Conservation (phyloP, 2,797 vertebrate species). For the Peromyscus aztecus region DNA sequence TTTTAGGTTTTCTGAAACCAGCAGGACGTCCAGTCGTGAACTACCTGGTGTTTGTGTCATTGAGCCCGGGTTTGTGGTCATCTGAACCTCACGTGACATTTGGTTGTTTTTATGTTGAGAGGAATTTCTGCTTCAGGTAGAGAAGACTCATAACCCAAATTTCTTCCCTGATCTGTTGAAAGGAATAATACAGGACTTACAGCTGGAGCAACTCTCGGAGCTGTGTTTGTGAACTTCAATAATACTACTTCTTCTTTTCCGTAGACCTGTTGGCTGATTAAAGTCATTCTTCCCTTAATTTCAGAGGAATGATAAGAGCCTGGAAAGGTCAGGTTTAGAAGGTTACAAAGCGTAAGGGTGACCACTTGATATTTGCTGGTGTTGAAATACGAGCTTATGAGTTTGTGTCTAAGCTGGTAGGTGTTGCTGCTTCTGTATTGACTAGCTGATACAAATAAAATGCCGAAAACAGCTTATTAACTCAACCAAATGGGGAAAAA, state of each 20-base stretch:
- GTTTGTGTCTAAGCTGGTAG: constrained; percentile 84
- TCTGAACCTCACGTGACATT: constrained; percentile 71
- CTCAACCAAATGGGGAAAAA: constrained; percentile 42
- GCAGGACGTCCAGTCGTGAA: constrained; percentile 1
- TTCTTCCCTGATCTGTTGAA: constrained; percentile 47
- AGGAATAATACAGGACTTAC: neutral
- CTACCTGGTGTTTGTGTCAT: constrained; percentile 24
- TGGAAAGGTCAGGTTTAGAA: constrained; percentile 84
- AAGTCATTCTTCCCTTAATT: constrained; percentile 74
- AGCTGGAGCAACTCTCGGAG: constrained; percentile 27
- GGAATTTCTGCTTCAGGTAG: constrained; percentile 69
- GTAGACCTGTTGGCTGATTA: constrained; percentile 73
- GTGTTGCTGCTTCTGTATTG: constrained; percentile 76
- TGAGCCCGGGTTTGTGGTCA: constrained; percentile 42
- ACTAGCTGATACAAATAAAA: constrained; percentile 67
- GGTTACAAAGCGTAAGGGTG: constrained; percentile 80
- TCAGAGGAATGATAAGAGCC: constrained; percentile 77
- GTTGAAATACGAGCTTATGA: constrained; percentile 92
- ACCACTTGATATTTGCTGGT: constrained; percentile 90
- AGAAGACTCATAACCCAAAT: constrained; percentile 58
- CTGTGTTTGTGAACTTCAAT: constrained; percentile 52
- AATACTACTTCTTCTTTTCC: constrained; percentile 59
- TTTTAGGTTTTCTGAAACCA: constrained; percentile 57
- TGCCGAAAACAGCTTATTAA: constrained; percentile 48
- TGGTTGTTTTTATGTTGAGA: constrained; percentile 71